A percentile compares a stretch with the other conserved stretches of the same genome.
Conservation (phyloP, 2,113 vertebrate genomes). For the Climacteris rufus region DNA sequence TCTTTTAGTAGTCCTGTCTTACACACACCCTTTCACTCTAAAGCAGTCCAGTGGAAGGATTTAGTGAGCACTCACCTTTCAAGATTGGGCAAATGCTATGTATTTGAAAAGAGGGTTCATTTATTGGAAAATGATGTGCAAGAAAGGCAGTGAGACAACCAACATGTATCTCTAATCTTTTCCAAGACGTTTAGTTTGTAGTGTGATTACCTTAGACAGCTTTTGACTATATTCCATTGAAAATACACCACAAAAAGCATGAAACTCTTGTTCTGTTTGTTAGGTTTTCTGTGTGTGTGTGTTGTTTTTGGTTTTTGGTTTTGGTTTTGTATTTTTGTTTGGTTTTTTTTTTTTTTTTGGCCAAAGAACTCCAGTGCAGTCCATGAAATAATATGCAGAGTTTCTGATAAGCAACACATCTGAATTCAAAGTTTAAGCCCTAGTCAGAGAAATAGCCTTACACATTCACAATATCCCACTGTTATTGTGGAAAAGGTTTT, state of each 20-base stretch:
- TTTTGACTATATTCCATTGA: neutral
- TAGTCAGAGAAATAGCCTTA: neutral
- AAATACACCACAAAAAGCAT: conserved; percentile 8
- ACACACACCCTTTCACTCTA: neutral
- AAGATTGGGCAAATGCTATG: neutral
- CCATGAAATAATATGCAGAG: neutral
- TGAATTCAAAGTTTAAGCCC: conserved; percentile 1
- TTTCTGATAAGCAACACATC: conserved; percentile 1
- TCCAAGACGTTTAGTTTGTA: conserved; percentile 20
- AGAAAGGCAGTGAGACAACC: neutral
- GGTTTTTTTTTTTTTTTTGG: neutral
- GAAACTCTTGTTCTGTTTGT: neutral
- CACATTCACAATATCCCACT: neutral
- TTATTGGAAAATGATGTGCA: neutral
- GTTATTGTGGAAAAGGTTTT: neutral
- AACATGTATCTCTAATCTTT: neutral
- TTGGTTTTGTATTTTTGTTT: too few species aligned
- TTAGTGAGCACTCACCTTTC: neutral
- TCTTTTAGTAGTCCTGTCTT: neutral
- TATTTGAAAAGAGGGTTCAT: neutral
- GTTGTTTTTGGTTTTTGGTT: too few species aligned
- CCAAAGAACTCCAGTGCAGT: neutral
- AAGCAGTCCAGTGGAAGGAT: neutral
- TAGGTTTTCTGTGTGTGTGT: neutral
- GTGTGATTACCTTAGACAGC: neutral